Base-by-base conservation (phyloP, 1,140 invertebrate species). In the Caenorhabditis inopinata region DNA sequence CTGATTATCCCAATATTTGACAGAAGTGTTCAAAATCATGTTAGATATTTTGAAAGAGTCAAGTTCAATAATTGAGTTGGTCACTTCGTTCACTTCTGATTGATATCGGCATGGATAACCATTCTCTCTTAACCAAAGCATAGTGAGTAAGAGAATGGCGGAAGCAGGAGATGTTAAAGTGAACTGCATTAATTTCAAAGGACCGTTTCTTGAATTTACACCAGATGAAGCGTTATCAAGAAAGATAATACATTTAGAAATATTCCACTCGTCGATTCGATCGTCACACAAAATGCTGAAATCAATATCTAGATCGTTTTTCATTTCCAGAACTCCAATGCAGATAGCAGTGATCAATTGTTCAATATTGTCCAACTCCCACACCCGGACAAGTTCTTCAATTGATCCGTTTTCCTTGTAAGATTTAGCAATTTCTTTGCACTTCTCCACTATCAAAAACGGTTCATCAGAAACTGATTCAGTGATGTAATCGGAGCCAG, bases 171-270 rank as follows among this genome's bases (percentile, higher is more conserved):
- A 21, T 21, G 58, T 42, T 5, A 21, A 16, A 38, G 58, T 68
- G 18, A 68, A 38, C 32, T 68, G 58, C 58, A 68, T 68, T 29
- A 68, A 68, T 42, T 42, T 68, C 16, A 68, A n/a, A 2, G 58
- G 58, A 18, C 11, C n/a, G 21, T 38, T 2, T 29, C 23, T 42
- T 9, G 3, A 14, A 9, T 16, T 32, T 16, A 16, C 29, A 21
- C 32, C 58, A 21, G n/a, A 6, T n/a, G 0, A 21, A 9, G 12
- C 7, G n/a, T 32, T 2, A 32, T 68, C 32, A 21, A 68, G n/a
- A 38, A 32, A 68, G 9, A 9, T 38, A 9, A 12, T 32, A 21
- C 32, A 38, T 68, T 38, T 38, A 9, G 18, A 2, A 11, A 38
- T 42, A 32, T 14, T 32, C 58, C 58, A 68, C 1, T 68, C 32